These are phyloP conservation scores for Pycnonotus jocosus DNA, from an alignment of 2,113 vertebrate species.

Conservation along the genomic window DNA sequence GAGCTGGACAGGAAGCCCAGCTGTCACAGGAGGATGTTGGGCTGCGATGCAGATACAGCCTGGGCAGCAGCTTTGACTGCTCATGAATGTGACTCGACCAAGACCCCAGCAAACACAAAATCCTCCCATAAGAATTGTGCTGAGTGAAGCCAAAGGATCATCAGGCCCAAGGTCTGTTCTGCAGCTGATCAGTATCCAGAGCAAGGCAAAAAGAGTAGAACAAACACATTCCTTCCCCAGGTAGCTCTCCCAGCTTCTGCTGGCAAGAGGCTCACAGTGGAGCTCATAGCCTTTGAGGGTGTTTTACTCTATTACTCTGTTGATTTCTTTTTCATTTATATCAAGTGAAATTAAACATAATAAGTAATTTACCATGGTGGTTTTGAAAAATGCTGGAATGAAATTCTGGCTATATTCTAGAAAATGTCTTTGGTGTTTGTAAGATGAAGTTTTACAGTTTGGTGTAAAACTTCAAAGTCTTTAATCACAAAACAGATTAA, in stretches of 20 bases:
- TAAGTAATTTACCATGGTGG: neutral
- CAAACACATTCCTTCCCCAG: neutral
- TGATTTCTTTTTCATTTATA: neutral
- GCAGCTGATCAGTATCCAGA: neutral
- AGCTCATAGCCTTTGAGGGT: neutral
- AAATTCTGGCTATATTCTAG: neutral
- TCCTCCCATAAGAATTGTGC: rapidly evolving
- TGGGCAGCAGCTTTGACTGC: neutral
- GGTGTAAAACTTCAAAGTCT: neutral
- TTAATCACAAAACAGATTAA: neutral
- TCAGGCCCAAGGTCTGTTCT: neutral
- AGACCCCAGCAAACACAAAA: neutral
- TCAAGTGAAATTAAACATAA: neutral
- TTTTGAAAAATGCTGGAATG: neutral
- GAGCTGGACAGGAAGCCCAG: neutral
- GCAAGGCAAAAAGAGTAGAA: neutral
- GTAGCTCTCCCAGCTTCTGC: neutral
- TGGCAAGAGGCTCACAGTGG: neutral
- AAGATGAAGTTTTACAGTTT: neutral
- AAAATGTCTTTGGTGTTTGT: neutral
- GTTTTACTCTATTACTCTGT: neutral
- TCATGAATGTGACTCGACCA: neutral
- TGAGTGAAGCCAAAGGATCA: neutral
- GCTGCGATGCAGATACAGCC: neutral
- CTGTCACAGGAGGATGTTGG: neutral